Evolutionary conservation across 2,888 invertebrate genomes (phyloP).

Genomic region (Acanthosepion esculentum): DNA sequence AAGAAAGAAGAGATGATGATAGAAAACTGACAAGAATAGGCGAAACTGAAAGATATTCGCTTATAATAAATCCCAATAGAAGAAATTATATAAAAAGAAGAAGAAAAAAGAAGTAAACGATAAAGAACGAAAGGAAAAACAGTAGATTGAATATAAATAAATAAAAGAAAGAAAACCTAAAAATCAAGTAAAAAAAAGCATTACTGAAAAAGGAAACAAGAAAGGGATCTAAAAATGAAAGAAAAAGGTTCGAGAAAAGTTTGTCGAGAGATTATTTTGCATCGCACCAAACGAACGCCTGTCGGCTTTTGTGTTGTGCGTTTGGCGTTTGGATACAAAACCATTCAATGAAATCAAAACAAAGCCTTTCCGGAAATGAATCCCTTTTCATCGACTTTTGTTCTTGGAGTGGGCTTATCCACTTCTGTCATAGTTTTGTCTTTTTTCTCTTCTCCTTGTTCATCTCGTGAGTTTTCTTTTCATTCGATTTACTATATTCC

Average conservation of each 20-base stretch:
- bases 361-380: conserved; percentile 18
- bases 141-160: too few relatives aligned
- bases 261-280: conserved; percentile 9
- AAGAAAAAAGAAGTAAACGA: too few relatives aligned
- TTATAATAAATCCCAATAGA: too few relatives aligned
- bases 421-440: not conserved
- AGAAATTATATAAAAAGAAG: too few relatives aligned
- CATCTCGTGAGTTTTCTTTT: not conserved
- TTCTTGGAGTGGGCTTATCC: not conserved
- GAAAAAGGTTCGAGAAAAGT: not conserved
- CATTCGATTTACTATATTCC: not conserved
- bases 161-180: too few relatives aligned
- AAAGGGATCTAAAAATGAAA: not conserved
- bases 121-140: too few relatives aligned
- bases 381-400: conserved; percentile 33
- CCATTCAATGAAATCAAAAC: conserved; percentile 12
- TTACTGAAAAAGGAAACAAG: too few relatives aligned
- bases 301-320: not conserved
- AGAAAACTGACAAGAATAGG: too few relatives aligned
- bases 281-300: not conserved
- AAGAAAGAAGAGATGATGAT: too few relatives aligned
- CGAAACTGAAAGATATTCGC: too few relatives aligned
- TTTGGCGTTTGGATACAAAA: not conserved
- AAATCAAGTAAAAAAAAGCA: too few relatives aligned
- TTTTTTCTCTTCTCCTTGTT: not conserved